Evolutionary conservation across 92 coral and sea anemone species (phyloP).

Genomic region (Porites rus): DNA sequence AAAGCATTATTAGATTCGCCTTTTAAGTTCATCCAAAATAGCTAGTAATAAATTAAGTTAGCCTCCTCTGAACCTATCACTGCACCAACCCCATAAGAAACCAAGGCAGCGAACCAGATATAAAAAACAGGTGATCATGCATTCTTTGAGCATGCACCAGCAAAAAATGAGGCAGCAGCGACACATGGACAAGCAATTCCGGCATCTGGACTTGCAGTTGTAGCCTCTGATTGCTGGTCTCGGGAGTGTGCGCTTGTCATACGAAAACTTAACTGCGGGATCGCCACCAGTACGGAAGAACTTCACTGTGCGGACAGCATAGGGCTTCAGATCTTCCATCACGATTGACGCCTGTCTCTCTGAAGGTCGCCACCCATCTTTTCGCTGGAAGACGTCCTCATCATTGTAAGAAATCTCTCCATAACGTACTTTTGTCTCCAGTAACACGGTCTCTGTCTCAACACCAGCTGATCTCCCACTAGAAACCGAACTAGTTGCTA

Average conservation of each 20-base stretch:
- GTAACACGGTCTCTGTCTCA: background rate
- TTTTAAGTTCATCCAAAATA: no score
- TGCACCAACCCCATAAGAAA: background rate
- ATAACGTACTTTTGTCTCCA: background rate
- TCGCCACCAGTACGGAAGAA: background rate
- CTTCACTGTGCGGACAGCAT: background rate
- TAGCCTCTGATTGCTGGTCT: background rate
- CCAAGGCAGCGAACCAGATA: background rate
- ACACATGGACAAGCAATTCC: background rate
- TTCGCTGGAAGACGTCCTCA: background rate
- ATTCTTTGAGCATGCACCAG: background rate
- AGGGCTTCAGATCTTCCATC: background rate
- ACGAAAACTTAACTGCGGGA: no score
- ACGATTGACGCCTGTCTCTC: background rate
- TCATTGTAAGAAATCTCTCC: background rate
- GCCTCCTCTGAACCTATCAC: background rate
- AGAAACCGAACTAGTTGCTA: no score
- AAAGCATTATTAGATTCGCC: no score
- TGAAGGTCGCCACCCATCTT: constrained; percentile 1
- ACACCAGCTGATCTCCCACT: no score
- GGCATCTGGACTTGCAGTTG: background rate
- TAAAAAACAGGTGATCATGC: background rate
- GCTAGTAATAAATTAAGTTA: no score
- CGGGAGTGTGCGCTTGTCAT: background rate
- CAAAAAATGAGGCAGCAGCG: background rate